phyloP scores from a whole-genome alignment of 1,140 invertebrate genomes.

The Globodera ellingtonae region DNA sequence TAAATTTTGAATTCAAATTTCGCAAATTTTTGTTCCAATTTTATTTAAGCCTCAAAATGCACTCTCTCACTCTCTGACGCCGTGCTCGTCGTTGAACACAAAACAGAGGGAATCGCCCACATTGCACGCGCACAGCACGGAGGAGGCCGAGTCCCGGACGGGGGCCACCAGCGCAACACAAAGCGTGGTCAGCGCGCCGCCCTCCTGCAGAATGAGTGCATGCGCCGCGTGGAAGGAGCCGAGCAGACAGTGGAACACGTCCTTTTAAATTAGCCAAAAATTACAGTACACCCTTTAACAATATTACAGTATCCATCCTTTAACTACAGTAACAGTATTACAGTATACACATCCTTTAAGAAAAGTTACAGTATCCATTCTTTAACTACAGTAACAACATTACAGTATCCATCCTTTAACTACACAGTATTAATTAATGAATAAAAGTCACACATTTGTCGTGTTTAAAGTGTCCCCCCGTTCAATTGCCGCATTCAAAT shows the following conservation, averaged over 20 bases:
- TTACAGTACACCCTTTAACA: neutral
- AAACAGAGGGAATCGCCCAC: conserved; percentile 87
- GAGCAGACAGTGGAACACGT: conserved; percentile 79
- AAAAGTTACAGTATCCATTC: too few relatives aligned
- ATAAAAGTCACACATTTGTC: conserved; percentile 12
- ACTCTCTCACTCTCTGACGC: conserved; percentile 71
- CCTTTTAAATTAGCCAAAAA: conserved; percentile 67
- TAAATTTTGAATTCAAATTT: conserved; percentile 3
- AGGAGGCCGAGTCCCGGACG: conserved; percentile 67
- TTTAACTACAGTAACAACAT: too few relatives aligned
- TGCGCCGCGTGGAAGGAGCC: conserved; percentile 85
- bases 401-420: too few relatives aligned
- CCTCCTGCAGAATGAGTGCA: conserved; percentile 80
- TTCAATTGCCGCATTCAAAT: conserved; percentile 73
- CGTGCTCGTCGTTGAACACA: conserved; percentile 79
- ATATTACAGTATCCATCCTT: too few relatives aligned
- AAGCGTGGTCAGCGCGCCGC: conserved; percentile 83
- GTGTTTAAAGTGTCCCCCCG: conserved; percentile 14
- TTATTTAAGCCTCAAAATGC: neutral
- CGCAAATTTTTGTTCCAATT: too few relatives aligned
- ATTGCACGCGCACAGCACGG: conserved; percentile 85
- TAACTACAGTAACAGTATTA: too few relatives aligned
- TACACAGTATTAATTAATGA: neutral
- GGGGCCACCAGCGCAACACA: conserved; percentile 71
- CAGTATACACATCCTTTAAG: too few relatives aligned